These are phyloP conservation scores for Oscheius sp. DNA, from an alignment of 2,888 invertebrate species.

Conservation along the genomic window DNA sequence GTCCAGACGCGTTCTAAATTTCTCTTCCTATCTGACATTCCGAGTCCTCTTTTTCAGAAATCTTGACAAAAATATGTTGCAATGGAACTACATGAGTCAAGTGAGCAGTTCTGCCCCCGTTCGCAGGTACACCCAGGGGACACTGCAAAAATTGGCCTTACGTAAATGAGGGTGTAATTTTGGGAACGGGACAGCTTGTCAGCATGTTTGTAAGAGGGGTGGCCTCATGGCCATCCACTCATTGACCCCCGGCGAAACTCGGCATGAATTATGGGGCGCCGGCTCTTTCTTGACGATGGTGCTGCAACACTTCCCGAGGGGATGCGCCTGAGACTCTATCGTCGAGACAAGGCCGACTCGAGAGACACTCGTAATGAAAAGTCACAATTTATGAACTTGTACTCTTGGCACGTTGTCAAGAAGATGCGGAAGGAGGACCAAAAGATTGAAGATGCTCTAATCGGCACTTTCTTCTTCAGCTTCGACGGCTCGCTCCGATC, in stretches of 20 bases:
- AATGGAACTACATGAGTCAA: no score
- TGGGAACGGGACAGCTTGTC: slow-evolving; percentile 30
- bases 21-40: no score
- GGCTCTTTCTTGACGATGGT: slow-evolving; percentile 29
- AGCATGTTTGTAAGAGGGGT: slow-evolving; percentile 23
- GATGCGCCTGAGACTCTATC: slow-evolving; percentile 14
- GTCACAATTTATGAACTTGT: slow-evolving; percentile 13
- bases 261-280: slow-evolving; percentile 34
- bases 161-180: slow-evolving; percentile 31
- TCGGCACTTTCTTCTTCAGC: not conserved
- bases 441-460: not conserved
- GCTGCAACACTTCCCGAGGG: slow-evolving; percentile 33
- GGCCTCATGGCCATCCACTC: slow-evolving; percentile 30
- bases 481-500: slow-evolving; percentile 23
- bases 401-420: not conserved
- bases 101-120: slow-evolving; percentile 2
- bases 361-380: slow-evolving; percentile 7
- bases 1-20: slow-evolving; percentile 9
- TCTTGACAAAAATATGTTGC: no score
- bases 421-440: slow-evolving; percentile 2
- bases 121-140: slow-evolving; percentile 32
- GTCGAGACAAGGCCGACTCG: not conserved
- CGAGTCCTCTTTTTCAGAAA: not conserved
- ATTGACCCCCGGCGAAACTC: slow-evolving; percentile 35
- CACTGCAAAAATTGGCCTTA: slow-evolving; percentile 21